These are phyloP conservation scores for Trichogramma dendrolimi DNA, from an alignment of 2,888 invertebrate species.

Conservation along the genomic window DNA sequence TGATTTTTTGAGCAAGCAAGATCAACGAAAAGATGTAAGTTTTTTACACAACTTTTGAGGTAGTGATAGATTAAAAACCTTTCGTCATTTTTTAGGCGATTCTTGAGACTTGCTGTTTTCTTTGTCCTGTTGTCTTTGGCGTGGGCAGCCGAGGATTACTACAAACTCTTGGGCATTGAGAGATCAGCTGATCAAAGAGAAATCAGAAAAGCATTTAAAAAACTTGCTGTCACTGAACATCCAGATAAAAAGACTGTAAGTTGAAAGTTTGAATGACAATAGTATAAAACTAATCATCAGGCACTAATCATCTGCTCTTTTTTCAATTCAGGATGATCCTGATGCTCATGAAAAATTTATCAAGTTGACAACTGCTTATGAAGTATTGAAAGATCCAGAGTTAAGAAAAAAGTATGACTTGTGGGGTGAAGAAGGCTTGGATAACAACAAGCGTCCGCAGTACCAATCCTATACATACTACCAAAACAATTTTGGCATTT, in stretches of 20 bases:
- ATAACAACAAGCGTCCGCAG: conserved; percentile 58
- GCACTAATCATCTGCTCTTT: too few relatives aligned
- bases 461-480: conserved; percentile 82
- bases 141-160: conserved; percentile 56
- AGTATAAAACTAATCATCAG: conserved; percentile 5
- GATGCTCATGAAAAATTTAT: conserved; percentile 73
- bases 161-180: conserved; percentile 64
- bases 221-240: conserved; percentile 68
- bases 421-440: conserved; percentile 70
- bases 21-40: too few relatives aligned
- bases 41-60: too few relatives aligned
- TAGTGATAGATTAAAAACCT: too few relatives aligned
- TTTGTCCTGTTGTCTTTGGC: conserved; percentile 30
- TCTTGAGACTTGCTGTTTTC: conserved; percentile 10
- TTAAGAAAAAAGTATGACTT: conserved; percentile 74
- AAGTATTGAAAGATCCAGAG: conserved; percentile 78
- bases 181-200: conserved; percentile 66
- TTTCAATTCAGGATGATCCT: conserved; percentile 62
- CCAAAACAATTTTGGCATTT: conserved; percentile 76
- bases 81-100: neutral
- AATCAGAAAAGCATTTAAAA: conserved; percentile 74
- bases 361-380: conserved; percentile 78
- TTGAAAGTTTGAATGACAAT: neutral
- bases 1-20: too few relatives aligned
- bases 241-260: conserved; percentile 68